Conservation (phyloP, 2,888 invertebrate genomes). For the Galerucella pusilla region DNA sequence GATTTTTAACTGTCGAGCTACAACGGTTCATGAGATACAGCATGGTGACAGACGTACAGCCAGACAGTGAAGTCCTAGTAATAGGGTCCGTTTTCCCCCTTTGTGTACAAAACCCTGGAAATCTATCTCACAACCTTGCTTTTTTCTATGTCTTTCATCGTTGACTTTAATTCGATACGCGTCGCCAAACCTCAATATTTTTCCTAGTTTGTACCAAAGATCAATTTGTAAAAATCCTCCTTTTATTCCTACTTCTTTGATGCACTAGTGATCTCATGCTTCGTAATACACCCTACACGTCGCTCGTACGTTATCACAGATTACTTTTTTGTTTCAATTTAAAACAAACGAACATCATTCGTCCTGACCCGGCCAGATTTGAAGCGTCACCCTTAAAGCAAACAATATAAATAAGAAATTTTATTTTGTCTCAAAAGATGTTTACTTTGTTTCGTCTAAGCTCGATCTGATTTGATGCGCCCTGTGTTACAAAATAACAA, state of each 20-base stretch:
- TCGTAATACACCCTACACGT: slow-evolving; percentile 29
- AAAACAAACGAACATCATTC: slow-evolving; percentile 52
- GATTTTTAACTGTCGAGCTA: no score
- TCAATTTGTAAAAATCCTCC: neutral
- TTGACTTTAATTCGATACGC: no score
- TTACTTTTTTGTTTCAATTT: slow-evolving; percentile 57
- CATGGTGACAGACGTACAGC: no score
- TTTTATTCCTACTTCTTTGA: slow-evolving; percentile 21
- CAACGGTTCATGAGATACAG: no score
- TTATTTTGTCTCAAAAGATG: slow-evolving; percentile 43
- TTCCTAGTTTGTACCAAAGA: neutral
- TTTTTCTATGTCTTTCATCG: no score
- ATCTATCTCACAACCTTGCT: no score
- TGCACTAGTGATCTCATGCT: slow-evolving; percentile 23
- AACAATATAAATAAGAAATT: slow-evolving; percentile 55
- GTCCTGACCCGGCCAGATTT: slow-evolving; percentile 39
- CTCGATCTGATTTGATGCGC: no score
- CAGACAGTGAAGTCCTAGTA: no score
- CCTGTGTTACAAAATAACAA: no score
- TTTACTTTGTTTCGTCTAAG: neutral
- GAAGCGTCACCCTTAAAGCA: slow-evolving; percentile 46
- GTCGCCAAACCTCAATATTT: no score
- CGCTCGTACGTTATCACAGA: slow-evolving; percentile 53
- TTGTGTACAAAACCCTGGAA: no score
- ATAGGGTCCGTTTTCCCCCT: no score